These are phyloP conservation scores for Nudaria mundana DNA, from an alignment of 2,888 invertebrate species.

Conservation along the genomic window DNA sequence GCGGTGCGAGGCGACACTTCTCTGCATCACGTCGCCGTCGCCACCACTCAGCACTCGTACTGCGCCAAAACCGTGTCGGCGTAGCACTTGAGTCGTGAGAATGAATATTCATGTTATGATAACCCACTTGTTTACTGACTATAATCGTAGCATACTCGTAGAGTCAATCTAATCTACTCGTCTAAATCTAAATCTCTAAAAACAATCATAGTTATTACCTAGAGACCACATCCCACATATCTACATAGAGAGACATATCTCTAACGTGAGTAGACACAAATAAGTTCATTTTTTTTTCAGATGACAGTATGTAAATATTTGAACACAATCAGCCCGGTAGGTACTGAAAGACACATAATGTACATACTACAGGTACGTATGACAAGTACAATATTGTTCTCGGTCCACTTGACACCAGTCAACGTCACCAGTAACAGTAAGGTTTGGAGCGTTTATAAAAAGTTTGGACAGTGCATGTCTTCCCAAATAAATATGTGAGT, in stretches of 20 bases:
- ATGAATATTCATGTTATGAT: slow-evolving; percentile 37
- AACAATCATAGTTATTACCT: too few relatives aligned
- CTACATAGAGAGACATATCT: too few relatives aligned
- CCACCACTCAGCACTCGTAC: neutral
- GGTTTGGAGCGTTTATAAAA: slow-evolving; percentile 6
- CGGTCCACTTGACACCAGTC: too few relatives aligned
- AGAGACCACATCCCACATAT: too few relatives aligned
- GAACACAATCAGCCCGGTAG: too few relatives aligned
- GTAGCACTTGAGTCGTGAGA: slow-evolving; percentile 33
- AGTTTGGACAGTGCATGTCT: slow-evolving; percentile 1
- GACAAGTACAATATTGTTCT: too few relatives aligned
- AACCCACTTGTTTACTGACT: neutral
- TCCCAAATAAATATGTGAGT: slow-evolving; percentile 2
- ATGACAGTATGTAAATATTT: too few relatives aligned
- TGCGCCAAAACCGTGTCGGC: neutral
- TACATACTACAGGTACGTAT: neutral
- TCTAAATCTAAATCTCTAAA: too few relatives aligned
- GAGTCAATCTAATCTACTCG: too few relatives aligned
- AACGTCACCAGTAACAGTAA: neutral
- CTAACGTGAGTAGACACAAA: too few relatives aligned
- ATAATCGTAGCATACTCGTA: neutral
- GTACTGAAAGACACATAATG: too few relatives aligned
- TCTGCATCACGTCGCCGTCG: slow-evolving; percentile 2
- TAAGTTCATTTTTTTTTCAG: too few relatives aligned
- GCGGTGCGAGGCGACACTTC: slow-evolving; percentile 1